Conservation (phyloP, 2,888 invertebrate genomes). For the Caenorhabditis panamensis region DNA sequence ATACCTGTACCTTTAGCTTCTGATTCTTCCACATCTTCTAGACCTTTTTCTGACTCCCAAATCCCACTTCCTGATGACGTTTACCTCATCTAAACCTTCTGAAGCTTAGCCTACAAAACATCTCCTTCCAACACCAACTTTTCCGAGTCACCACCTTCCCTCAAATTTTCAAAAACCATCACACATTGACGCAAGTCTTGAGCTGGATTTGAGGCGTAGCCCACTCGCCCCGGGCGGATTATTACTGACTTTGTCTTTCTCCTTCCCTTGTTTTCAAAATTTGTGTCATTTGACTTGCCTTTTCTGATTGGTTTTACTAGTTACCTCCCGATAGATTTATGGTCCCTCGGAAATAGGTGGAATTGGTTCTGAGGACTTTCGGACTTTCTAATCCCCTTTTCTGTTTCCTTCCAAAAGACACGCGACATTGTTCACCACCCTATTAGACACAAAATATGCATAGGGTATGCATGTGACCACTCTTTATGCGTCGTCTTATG, state of each 20-base stretch:
- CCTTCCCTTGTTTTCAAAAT: neutral
- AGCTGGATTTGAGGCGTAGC: neutral
- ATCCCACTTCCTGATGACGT: too few species aligned
- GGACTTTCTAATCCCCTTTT: constrained; percentile 23
- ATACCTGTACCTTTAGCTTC: too few species aligned
- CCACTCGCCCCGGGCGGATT: neutral
- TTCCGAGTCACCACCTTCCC: too few species aligned
- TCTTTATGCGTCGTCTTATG: constrained; percentile 1
- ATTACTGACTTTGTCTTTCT: neutral
- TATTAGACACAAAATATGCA: constrained; percentile 63
- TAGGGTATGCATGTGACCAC: constrained; percentile 58
- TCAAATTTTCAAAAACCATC: too few species aligned
- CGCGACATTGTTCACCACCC: constrained; percentile 43
- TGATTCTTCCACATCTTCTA: too few species aligned
- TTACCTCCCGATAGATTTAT: neutral
- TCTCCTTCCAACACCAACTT: too few species aligned
- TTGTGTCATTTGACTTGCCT: neutral
- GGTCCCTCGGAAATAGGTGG: neutral
- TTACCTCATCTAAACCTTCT: too few species aligned
- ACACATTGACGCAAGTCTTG: neutral
- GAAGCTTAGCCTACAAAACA: too few species aligned
- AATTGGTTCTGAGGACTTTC: neutral
- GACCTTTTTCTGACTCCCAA: too few species aligned
- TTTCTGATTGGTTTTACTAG: neutral
- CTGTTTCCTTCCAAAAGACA: neutral